Conservation (phyloP, 2,113 vertebrate genomes). For the Sterrhoptilus dennistouni region DNA sequence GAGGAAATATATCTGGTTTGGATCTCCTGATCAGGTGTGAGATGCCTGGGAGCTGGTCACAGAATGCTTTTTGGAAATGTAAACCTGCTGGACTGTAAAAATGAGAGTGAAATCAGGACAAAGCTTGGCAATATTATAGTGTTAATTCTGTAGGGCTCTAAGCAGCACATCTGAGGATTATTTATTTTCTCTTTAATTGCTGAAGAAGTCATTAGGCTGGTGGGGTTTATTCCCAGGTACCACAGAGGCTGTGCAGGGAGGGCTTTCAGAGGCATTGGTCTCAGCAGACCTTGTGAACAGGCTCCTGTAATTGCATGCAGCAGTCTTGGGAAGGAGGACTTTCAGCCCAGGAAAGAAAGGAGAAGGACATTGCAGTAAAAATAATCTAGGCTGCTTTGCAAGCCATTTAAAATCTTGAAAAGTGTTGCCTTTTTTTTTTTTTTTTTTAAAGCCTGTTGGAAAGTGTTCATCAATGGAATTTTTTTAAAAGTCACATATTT, state of each 20-base stretch:
- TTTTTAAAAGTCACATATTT: neutral
- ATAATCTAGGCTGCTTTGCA: neutral
- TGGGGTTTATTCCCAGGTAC: neutral
- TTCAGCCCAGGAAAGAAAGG: neutral
- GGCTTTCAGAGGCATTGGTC: neutral
- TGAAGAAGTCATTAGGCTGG: neutral
- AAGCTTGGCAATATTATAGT: neutral
- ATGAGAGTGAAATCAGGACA: neutral
- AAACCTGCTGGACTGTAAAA: neutral
- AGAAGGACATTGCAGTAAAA: neutral
- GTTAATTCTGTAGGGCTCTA: neutral
- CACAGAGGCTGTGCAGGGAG: neutral
- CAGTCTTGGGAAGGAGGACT: neutral
- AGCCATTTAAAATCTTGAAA: neutral
- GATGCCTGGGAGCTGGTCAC: neutral
- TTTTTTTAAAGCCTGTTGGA: neutral
- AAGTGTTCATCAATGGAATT: conserved; percentile 6
- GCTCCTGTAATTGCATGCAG: neutral
- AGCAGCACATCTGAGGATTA: neutral
- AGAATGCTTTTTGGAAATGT: neutral
- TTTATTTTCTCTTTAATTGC: neutral
- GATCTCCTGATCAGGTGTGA: neutral
- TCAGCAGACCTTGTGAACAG: neutral
- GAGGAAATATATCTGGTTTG: neutral
- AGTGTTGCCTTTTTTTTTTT: neutral